phyloP scores from a whole-genome alignment of 2,797 vertebrate species.

The Falco rusticolus region DNA sequence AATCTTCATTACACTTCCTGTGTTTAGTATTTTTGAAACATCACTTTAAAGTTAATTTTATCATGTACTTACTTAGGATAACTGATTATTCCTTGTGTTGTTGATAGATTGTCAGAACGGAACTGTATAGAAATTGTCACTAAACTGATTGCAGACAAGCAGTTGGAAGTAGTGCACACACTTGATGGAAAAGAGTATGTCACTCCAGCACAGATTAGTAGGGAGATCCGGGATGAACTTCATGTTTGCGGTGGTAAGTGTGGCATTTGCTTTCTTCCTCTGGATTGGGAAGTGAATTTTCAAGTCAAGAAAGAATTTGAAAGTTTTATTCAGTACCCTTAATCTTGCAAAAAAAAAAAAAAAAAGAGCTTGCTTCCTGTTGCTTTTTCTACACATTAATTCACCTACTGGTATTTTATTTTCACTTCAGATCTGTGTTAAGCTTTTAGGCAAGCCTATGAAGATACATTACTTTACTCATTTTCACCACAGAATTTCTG shows the following conservation, averaged over 20 bases:
- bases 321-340: not conserved
- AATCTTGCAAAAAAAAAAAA: not conserved
- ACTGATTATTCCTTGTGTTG: not conserved
- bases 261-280: not conserved
- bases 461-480: not conserved
- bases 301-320: not conserved
- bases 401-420: not conserved
- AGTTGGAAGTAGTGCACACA: slow-evolving; percentile 94
- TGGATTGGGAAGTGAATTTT: not conserved
- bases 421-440: not conserved
- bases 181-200: slow-evolving; percentile 96
- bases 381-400: not conserved
- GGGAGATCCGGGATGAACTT: slow-evolving; percentile 92
- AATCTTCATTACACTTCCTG: rapidly evolving
- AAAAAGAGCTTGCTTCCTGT: not conserved
- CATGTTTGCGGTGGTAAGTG: slow-evolving; percentile 88
- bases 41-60: not conserved
- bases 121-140: slow-evolving; percentile 96
- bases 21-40: not conserved
- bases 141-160: slow-evolving; percentile 90
- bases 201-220: slow-evolving; percentile 91
- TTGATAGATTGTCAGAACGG: slow-evolving; percentile 89
- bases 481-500: not conserved
- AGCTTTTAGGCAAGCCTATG: not conserved
- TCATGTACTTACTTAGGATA: not conserved